phyloP scores from a whole-genome alignment of 2,113 vertebrate genomes.

The Columba livia region DNA sequence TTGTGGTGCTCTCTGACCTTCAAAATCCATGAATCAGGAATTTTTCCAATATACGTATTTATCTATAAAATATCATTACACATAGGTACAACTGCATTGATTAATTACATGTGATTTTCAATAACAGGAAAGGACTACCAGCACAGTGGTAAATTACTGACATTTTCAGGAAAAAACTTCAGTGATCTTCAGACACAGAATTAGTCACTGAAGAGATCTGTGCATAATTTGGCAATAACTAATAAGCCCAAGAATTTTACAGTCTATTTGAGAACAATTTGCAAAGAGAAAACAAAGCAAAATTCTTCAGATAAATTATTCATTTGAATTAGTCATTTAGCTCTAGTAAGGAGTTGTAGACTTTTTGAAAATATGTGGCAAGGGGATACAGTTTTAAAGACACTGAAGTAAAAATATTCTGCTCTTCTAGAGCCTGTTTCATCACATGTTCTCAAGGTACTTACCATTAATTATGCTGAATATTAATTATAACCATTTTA shows the following conservation, averaged over 20 bases:
- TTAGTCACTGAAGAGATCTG: conserved; percentile 35
- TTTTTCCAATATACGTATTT: conserved; percentile 24
- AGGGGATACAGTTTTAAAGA: conserved; percentile 66
- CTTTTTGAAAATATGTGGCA: conserved; percentile 71
- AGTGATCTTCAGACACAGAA: conserved; percentile 6
- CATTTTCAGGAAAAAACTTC: background rate
- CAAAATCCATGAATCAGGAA: conserved; percentile 11
- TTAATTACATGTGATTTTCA: conserved; percentile 21
- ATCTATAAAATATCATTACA: conserved; percentile 46
- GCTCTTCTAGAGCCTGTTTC: conserved; percentile 55
- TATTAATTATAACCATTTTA: conserved; percentile 65
- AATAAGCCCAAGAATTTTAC: conserved; percentile 57
- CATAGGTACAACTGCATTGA: background rate
- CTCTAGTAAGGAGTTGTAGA: conserved; percentile 67
- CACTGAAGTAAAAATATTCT: conserved; percentile 59
- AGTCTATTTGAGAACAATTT: conserved; percentile 75
- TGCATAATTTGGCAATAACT: conserved; percentile 60
- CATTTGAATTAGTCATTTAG: conserved; percentile 72
- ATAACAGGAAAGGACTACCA: background rate
- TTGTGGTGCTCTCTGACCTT: conserved; percentile 24
- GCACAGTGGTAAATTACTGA: conserved; percentile 15
- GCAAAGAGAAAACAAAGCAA: conserved; percentile 74
- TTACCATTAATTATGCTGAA: conserved; percentile 68
- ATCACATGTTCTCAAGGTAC: conserved; percentile 68
- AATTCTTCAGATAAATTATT: conserved; percentile 75